These are phyloP conservation scores for Chrysaora quinquecirrha DNA, from an alignment of 30 jellyfish, hydroid and myxozoan species.

Conservation along the genomic window DNA sequence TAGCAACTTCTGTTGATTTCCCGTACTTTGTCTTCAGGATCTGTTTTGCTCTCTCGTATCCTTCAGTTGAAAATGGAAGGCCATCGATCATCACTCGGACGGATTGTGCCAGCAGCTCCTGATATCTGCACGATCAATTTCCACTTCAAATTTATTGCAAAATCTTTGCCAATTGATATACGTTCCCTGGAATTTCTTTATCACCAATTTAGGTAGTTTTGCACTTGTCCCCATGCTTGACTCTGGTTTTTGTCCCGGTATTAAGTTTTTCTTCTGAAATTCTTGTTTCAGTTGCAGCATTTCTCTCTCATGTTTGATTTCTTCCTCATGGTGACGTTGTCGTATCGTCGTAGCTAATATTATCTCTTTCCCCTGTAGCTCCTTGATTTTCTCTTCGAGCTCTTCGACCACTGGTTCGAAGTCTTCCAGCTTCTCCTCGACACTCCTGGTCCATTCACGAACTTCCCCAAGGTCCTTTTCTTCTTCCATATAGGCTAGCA, in stretches of 20 bases:
- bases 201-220: slow-evolving; percentile 12
- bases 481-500: too few species aligned
- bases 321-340: too few species aligned
- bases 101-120: not conserved
- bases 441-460: too few species aligned
- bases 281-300: slow-evolving; percentile 65
- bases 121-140: not conserved
- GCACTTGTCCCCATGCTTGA: not conserved
- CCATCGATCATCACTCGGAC: slow-evolving; percentile 50
- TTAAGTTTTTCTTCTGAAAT: not conserved
- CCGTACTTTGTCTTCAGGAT: slow-evolving; percentile 54
- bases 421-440: too few species aligned
- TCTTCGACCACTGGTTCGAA: too few species aligned
- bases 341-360: too few species aligned
- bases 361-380: too few species aligned
- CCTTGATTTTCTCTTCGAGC: too few species aligned
- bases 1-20: slow-evolving; percentile 52
- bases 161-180: slow-evolving; percentile 62
- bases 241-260: not conserved
- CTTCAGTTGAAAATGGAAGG: slow-evolving; percentile 69
- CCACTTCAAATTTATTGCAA: slow-evolving; percentile 48
- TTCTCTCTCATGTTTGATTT: slow-evolving; percentile 62
- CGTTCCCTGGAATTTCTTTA: slow-evolving; percentile 42
- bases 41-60: slow-evolving; percentile 71
- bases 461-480: too few species aligned